Conservation (phyloP, 2,888 invertebrate genomes). For the Pachydiplax longipennis region DNA sequence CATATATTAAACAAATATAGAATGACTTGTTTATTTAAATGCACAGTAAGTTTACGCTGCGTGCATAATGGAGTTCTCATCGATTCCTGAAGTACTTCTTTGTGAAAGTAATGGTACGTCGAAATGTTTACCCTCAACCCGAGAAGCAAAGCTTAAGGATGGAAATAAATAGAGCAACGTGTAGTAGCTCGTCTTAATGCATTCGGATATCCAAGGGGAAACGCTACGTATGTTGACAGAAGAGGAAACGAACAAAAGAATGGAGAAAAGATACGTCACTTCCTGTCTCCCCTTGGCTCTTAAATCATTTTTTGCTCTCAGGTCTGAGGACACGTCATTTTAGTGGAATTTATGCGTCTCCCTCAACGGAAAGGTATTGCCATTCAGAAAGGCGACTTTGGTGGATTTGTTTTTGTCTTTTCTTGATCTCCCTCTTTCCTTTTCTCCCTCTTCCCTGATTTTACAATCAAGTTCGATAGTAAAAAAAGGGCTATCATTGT, state of each 20-base stretch:
- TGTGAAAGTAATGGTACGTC: no score
- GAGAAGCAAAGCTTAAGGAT: background rate
- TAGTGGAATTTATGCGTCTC: background rate
- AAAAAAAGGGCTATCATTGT: no score
- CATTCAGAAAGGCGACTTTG: background rate
- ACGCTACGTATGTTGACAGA: background rate
- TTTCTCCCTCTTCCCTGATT: no score
- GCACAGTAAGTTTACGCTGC: no score
- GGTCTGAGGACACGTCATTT: background rate
- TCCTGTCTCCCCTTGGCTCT: background rate
- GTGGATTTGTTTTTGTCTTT: no score
- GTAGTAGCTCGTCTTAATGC: background rate
- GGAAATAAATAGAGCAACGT: background rate
- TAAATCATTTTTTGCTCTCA: slow-evolving; percentile 17
- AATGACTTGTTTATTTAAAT: no score
- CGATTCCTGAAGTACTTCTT: no score
- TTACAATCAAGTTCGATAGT: no score
- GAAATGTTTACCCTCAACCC: no score
- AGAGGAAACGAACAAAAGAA: background rate
- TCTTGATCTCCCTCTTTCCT: no score
- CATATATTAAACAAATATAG: no score
- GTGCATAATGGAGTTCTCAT: no score
- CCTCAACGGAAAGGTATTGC: background rate
- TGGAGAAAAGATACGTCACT: slow-evolving; percentile 15
- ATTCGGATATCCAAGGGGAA: slow-evolving; percentile 2